These are phyloP conservation scores for Euleptes europaea DNA, from an alignment of 2,113 vertebrate genomes.

Conservation along the genomic window DNA sequence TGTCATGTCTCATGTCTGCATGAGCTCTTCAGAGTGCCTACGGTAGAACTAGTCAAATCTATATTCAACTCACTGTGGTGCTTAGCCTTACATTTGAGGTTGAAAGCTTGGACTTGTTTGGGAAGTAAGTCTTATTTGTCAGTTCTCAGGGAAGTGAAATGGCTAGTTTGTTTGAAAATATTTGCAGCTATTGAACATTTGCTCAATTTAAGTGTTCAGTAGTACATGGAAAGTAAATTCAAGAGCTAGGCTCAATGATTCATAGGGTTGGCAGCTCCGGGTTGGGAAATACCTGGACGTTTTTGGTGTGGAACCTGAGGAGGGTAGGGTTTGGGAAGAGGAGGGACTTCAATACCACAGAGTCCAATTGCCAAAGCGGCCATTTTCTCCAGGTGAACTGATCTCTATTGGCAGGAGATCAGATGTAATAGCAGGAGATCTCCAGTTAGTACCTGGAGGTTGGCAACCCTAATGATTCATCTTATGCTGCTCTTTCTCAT, in stretches of 20 bases:
- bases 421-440: no score
- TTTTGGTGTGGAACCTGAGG: no score
- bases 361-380: no score
- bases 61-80: background rate
- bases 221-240: background rate
- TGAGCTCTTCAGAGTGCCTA: slow-evolving; percentile 3
- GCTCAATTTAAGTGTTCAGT: background rate
- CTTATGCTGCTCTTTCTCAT: background rate
- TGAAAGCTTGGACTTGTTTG: background rate
- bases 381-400: no score
- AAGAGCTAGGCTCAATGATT: background rate
- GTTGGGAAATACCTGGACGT: no score
- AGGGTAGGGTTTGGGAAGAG: no score
- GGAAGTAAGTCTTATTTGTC: background rate
- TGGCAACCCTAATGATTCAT: background rate
- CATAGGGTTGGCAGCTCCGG: no score
- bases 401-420: no score
- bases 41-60: background rate
- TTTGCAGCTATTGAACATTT: background rate
- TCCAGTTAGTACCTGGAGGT: no score
- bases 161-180: background rate
- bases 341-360: no score
- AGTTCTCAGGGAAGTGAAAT: background rate
- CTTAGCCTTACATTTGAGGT: background rate
- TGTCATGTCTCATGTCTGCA: background rate